phyloP scores from a whole-genome alignment of 2,888 invertebrate genomes.

The Cantharis flavilabris region DNA sequence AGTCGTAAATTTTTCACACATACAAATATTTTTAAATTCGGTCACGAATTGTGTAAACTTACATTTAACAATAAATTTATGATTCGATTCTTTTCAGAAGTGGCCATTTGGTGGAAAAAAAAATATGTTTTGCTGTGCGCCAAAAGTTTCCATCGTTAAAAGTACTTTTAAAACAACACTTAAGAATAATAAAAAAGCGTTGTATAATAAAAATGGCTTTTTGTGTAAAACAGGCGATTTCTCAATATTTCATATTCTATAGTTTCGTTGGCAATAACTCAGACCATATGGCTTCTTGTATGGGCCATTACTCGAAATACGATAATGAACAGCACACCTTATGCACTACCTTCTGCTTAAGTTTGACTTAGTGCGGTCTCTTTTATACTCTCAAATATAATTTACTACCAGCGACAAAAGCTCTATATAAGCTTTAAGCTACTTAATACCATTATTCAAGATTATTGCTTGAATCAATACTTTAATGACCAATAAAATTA shows the following conservation, averaged over 20 bases:
- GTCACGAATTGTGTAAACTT: background rate
- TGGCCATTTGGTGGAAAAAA: background rate
- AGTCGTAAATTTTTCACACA: background rate
- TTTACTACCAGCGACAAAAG: constrained; percentile 9
- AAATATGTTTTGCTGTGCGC: background rate
- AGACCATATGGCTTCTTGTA: constrained; percentile 37
- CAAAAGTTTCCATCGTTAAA: background rate
- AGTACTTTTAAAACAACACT: constrained; percentile 15
- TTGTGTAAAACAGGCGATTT: constrained; percentile 26
- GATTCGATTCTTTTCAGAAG: background rate
- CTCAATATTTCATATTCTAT: constrained; percentile 32
- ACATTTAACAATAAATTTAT: background rate
- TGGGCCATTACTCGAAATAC: constrained; percentile 38
- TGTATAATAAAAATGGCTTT: constrained; percentile 28
- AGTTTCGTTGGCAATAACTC: constrained; percentile 39
- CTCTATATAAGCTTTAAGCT: constrained; percentile 3
- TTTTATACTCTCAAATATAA: constrained; percentile 36
- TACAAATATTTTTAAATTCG: background rate
- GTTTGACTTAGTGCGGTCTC: constrained; percentile 40
- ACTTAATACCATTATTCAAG: constrained; percentile 20
- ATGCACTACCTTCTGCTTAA: constrained; percentile 38
- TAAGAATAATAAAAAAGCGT: constrained; percentile 8
- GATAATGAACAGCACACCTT: constrained; percentile 43
- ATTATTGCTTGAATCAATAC: constrained; percentile 21
- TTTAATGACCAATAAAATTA: background rate